Percentiles rank a stretch among this genome's conserved stretches.
Conservation (phyloP, 2,113 vertebrate species). For the Pituophis catenifer region DNA sequence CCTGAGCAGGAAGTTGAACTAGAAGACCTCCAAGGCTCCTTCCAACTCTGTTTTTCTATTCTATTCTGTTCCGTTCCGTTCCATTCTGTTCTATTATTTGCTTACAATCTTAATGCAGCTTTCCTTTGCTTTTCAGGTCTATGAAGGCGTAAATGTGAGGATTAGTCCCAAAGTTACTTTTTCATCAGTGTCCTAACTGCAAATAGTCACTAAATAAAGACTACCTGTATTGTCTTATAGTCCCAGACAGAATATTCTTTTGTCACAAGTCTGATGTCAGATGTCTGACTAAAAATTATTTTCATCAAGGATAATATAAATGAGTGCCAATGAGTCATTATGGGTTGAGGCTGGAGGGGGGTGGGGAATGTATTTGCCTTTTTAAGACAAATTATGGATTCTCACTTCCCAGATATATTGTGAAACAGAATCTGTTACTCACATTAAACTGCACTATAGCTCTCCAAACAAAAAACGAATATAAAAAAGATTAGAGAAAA, state of each 20-base stretch:
- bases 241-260: neutral
- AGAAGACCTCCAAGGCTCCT: too few species aligned
- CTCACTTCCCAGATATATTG: neutral
- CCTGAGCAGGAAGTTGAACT: too few species aligned
- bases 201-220: neutral
- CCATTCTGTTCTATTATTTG: too few species aligned
- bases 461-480: neutral
- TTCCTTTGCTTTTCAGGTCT: neutral
- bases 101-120: neutral
- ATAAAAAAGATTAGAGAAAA: neutral
- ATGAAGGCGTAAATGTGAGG: neutral
- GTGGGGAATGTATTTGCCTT: neutral
- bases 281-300: neutral
- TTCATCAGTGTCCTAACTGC: neutral
- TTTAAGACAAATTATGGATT: neutral
- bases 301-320: neutral
- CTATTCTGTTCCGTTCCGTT: too few species aligned
- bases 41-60: too few species aligned
- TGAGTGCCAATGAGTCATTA: neutral
- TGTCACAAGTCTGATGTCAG: neutral
- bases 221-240: neutral
- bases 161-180: neutral
- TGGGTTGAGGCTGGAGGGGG: neutral
- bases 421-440: neutral
- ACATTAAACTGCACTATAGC: neutral